Evolutionary conservation across 1,140 invertebrate species (phyloP).

Genomic region (Saccostrea cuccullata): DNA sequence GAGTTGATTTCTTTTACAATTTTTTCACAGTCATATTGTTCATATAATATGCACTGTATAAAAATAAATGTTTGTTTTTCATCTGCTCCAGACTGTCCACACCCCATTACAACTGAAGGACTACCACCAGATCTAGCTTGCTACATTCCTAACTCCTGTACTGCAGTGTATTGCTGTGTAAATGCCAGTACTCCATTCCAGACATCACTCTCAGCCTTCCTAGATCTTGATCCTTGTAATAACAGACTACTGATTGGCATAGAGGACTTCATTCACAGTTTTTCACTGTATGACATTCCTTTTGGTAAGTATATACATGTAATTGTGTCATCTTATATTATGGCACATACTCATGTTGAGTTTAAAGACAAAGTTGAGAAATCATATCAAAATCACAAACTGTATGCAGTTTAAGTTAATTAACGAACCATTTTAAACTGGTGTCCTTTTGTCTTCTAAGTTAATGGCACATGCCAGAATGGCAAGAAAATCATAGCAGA

Average conservation of each 20-base stretch:
- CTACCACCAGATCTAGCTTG: conserved; percentile 39
- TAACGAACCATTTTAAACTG: no score
- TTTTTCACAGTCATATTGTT: no score
- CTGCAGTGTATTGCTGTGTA: conserved; percentile 47
- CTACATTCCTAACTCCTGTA: conserved; percentile 39
- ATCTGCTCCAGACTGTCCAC: background rate
- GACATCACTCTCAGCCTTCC: conserved; percentile 41
- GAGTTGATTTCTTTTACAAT: no score
- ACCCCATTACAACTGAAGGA: background rate
- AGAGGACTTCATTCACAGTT: conserved; percentile 40
- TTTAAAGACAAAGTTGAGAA: no score
- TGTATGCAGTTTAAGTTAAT: no score
- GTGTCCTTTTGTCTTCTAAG: no score
- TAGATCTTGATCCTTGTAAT: conserved; percentile 45
- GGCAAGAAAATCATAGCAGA: no score
- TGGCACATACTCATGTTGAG: no score
- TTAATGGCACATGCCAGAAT: no score
- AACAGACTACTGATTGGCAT: conserved; percentile 46
- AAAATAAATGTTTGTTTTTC: background rate
- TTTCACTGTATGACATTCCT: background rate
- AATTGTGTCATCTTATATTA: no score
- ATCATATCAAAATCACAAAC: no score
- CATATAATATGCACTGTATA: no score
- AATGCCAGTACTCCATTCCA: conserved; percentile 19
- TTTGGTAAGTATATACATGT: conserved; percentile 33